Conservation (phyloP, 2,113 vertebrate genomes). For the Pterocles orientalis region DNA sequence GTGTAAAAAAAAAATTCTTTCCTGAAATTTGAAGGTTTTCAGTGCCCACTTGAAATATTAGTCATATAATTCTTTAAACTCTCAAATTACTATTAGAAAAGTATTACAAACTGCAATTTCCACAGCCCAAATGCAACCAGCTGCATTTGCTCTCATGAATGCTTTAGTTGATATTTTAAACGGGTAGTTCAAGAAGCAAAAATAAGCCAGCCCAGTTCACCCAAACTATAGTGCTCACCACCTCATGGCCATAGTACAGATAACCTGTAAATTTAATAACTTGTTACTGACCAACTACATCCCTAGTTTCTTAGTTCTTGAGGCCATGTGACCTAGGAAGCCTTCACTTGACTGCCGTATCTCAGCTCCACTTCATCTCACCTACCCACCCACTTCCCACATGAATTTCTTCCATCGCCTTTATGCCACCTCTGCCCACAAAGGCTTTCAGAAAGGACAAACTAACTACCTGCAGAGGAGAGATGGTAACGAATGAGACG, state of each 20-base stretch:
- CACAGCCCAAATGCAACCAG: not conserved
- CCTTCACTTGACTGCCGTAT: not conserved
- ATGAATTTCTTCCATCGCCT: not conserved
- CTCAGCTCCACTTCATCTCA: not conserved
- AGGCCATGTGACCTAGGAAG: not conserved
- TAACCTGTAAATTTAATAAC: not conserved
- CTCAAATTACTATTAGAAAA: not conserved
- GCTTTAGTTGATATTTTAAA: not conserved
- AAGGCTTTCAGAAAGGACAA: not conserved
- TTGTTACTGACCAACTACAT: not conserved
- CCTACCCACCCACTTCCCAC: not conserved
- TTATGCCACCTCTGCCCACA: not conserved
- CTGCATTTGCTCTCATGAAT: slow-evolving; percentile 4
- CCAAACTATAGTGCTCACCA: not conserved
- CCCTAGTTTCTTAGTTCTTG: not conserved
- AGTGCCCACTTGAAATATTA: not conserved
- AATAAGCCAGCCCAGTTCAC: not conserved
- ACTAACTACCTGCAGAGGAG: not conserved
- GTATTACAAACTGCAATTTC: not conserved
- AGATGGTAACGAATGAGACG: not conserved
- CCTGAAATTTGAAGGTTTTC: not conserved
- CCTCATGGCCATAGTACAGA: not conserved
- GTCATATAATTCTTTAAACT: not conserved
- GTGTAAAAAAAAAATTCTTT: not conserved
- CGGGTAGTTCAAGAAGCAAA: not conserved